Evolutionary conservation across 2,113 vertebrate genomes (phyloP), one percentile per base, ranked within the genome.

Genomic region (Ibidorhyncha struthersii): DNA sequence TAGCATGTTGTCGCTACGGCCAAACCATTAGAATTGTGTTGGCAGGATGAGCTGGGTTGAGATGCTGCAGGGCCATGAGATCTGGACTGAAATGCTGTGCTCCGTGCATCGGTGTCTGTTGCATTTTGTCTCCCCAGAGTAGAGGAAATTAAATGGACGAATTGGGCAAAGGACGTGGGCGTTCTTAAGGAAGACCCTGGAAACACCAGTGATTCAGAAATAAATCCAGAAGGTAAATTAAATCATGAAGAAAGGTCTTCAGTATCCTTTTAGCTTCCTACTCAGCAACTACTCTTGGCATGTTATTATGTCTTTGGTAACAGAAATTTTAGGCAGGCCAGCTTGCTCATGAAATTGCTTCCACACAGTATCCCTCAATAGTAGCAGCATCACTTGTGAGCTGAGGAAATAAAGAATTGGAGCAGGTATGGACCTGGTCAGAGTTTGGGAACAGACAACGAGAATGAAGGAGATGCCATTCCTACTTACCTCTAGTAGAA

Each of bases 91-190:
- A 81, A 40, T 70, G 73, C 56, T 91, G 82, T 62, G 22, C 34
- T 87, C 34, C 18, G 3, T 86, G 41, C 61, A 17, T 82, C 94
- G 77, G 20, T 41, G 45, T 56, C 55, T 92, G 10, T 72, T 86
- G 43, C 19, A 26, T 94, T 96, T 96, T 92, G 7, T 94, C 43
- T 93, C n/a, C 91, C 40, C 92, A 98, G 99, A 97, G 99, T 99
- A 85, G 99, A 99, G 95, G 99, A 99, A 96, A 98, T 99, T 91
- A 99, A 99, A 96, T 99, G 99, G 99, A 98, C 98, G 43, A 97
- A 98, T 21, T 99, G 99, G 99, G 99, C 99, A 91, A 98, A 97
- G 90, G 98, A 98, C 12, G 65, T 99, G 84, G 94, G 98, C 66
- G 99, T 98, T 22, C 97, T 99, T 94, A 98, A 98, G n/a, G 99